Evolutionary conservation across 1,140 invertebrate genomes (phyloP).

Genomic region (Homarus americanus): DNA sequence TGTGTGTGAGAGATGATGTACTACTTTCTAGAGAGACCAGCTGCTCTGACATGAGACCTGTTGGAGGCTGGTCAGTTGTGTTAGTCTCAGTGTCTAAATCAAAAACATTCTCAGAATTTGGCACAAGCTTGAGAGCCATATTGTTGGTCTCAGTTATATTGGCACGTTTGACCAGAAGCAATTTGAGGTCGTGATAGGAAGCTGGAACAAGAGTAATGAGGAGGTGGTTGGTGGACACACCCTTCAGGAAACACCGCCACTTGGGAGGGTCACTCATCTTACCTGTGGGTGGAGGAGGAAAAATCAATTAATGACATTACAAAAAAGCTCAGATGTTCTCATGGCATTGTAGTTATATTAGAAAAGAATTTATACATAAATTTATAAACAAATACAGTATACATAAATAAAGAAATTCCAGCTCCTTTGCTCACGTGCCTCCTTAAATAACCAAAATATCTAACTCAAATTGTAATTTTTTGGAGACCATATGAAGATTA

Average conservation of each 20-base stretch:
- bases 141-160: constrained; percentile 53
- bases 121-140: constrained; percentile 50
- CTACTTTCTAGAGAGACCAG: constrained; percentile 56
- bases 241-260: constrained; percentile 87
- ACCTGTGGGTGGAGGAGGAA: too few relatives aligned
- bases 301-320: too few relatives aligned
- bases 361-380: too few relatives aligned
- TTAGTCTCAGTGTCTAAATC: constrained; percentile 60
- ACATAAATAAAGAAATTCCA: too few relatives aligned
- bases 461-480: too few relatives aligned
- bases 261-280: constrained; percentile 76
- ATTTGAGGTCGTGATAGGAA: constrained; percentile 79
- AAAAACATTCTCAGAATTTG: background rate
- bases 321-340: too few relatives aligned
- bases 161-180: constrained; percentile 67
- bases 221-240: constrained; percentile 82
- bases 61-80: constrained; percentile 51
- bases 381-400: too few relatives aligned
- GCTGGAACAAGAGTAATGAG: constrained; percentile 86
- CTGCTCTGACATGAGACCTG: constrained; percentile 40
- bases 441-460: too few relatives aligned
- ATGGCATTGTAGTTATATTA: too few relatives aligned
- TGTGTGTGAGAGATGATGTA: constrained; percentile 50
- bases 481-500: too few relatives aligned
- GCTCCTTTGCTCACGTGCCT: too few relatives aligned